phyloP scores from a whole-genome alignment of 2,888 invertebrate species.

The Nudaria mundana region DNA sequence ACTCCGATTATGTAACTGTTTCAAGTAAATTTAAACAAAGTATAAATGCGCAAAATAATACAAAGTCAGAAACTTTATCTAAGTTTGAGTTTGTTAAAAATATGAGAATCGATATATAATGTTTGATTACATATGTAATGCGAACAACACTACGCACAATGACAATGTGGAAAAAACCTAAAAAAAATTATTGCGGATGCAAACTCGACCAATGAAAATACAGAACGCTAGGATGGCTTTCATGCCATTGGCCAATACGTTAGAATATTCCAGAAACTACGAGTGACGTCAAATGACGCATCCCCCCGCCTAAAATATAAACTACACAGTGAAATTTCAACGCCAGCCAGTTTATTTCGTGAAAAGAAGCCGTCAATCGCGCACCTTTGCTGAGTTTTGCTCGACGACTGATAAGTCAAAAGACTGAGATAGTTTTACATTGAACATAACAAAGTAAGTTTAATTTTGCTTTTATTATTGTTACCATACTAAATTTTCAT shows the following conservation, averaged over 20 bases:
- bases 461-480: no score
- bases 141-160: constrained; percentile 30
- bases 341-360: constrained; percentile 62
- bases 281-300: constrained; percentile 62
- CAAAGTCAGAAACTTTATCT: no score
- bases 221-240: constrained; percentile 28
- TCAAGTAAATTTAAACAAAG: no score
- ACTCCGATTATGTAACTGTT: no score
- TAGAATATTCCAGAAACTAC: constrained; percentile 73
- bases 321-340: constrained; percentile 36
- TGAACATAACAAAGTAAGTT: constrained; percentile 56
- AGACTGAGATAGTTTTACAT: constrained; percentile 51
- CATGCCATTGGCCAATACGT: constrained; percentile 49
- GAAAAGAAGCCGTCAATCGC: constrained; percentile 75
- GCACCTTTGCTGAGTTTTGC: constrained; percentile 71
- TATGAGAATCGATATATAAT: no score
- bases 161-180: not conserved
- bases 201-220: constrained; percentile 51
- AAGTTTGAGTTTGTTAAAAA: no score
- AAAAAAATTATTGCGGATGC: constrained; percentile 29
- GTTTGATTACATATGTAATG: no score
- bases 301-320: constrained; percentile 48
- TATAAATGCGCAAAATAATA: no score
- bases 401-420: constrained; percentile 57
- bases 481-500: no score